Percentiles rank a stretch among this genome's conserved stretches.
Evolutionary conservation across 2,113 vertebrate species (phyloP).

Genomic region (Oxyruncus cristatus): DNA sequence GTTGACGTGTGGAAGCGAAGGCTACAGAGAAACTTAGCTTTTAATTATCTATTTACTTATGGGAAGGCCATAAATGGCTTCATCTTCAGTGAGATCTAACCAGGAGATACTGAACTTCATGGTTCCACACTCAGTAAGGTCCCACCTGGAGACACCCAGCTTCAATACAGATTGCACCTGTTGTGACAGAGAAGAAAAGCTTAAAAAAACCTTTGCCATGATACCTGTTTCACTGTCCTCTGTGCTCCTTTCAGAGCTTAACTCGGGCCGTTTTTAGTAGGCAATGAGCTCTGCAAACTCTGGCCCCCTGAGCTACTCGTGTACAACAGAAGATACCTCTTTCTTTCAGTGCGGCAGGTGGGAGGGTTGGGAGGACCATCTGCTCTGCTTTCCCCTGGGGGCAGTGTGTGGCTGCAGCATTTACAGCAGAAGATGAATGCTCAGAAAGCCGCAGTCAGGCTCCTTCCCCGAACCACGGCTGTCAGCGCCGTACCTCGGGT

Average conservation of each 20-base stretch:
- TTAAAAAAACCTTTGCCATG: neutral
- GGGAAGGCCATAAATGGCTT: neutral
- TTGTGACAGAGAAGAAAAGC: neutral
- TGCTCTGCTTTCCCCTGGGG: constrained; percentile 39
- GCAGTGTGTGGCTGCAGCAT: neutral
- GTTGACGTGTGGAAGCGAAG: neutral
- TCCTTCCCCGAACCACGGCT: neutral
- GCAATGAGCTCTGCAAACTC: constrained; percentile 24
- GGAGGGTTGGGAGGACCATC: constrained; percentile 52
- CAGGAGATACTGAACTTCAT: neutral
- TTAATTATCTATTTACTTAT: neutral
- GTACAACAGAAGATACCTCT: constrained; percentile 20
- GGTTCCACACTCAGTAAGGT: neutral
- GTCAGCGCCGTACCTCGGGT: neutral
- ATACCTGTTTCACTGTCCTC: neutral
- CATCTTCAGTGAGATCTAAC: neutral
- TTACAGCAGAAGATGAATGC: neutral
- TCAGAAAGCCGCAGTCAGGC: neutral
- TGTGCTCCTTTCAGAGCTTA: neutral
- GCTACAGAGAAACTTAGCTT: neutral
- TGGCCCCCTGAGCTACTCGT: constrained; percentile 33
- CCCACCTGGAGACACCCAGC: neutral
- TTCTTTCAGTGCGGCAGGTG: constrained; percentile 26
- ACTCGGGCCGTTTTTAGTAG: neutral
- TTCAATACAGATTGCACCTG: neutral